Conservation (phyloP, 2,888 invertebrate genomes). For the Chymomyza fuscimana region DNA sequence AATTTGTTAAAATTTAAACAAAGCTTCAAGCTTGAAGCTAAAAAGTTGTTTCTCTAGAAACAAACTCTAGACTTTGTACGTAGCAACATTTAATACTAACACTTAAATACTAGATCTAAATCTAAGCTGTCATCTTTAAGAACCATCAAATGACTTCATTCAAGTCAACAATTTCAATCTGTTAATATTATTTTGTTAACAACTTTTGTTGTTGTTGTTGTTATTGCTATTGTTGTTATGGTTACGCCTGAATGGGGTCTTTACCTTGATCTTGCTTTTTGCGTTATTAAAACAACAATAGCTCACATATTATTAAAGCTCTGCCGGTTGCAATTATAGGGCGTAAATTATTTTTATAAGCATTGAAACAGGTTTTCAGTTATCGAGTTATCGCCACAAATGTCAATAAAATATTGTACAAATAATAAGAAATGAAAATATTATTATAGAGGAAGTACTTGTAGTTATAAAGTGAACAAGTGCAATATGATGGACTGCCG, state of each 20-base stretch:
- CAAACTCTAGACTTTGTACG: not conserved
- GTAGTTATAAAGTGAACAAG: constrained; percentile 27
- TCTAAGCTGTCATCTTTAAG: not conserved
- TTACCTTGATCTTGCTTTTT: constrained; percentile 59
- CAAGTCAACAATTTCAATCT: not conserved
- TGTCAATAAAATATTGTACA: not conserved
- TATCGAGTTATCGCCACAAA: not conserved
- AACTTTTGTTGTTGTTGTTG: not conserved
- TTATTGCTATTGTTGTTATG: constrained; percentile 18
- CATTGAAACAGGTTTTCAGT: not conserved
- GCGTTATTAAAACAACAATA: constrained; percentile 25
- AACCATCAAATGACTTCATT: constrained; percentile 17
- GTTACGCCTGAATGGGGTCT: constrained; percentile 53
- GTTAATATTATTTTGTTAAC: not conserved
- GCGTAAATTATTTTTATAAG: constrained; percentile 15
- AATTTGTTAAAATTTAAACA: not conserved
- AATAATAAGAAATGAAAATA: not conserved
- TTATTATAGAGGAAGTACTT: constrained; percentile 42
- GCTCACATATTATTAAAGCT: constrained; percentile 21
- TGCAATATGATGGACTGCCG: constrained; percentile 42
- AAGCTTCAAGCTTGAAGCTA: not conserved
- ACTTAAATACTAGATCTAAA: not conserved
- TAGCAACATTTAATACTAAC: not conserved
- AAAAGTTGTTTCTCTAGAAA: not conserved
- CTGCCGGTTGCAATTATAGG: constrained; percentile 30